Conservation (phyloP, 2,113 vertebrate genomes). For the Capreolus pygargus region DNA sequence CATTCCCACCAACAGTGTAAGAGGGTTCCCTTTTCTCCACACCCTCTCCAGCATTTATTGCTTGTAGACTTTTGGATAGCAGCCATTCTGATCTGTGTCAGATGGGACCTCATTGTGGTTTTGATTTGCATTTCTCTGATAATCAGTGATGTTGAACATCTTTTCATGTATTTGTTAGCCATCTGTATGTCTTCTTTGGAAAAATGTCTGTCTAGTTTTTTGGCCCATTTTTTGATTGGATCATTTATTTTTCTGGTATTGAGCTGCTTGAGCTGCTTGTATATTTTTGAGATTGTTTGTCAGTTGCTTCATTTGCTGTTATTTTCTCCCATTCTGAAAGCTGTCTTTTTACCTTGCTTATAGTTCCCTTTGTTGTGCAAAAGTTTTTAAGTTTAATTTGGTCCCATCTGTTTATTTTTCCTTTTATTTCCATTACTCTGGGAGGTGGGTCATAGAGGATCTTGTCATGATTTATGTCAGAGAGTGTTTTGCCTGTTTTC, state of each 20-base stretch:
- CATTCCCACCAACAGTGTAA: background rate
- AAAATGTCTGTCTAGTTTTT: background rate
- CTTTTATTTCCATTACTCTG: background rate
- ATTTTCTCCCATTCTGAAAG: background rate
- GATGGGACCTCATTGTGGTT: background rate
- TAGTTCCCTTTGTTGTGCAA: background rate
- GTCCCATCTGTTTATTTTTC: background rate
- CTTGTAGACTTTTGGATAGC: background rate
- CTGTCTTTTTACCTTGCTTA: background rate
- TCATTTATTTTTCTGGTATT: background rate
- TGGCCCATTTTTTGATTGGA: background rate
- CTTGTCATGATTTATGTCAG: background rate
- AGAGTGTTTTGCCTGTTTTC: background rate
- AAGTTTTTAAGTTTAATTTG: background rate
- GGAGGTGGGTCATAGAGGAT: background rate
- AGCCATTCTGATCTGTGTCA: background rate
- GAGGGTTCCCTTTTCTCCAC: background rate
- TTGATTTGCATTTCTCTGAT: background rate
- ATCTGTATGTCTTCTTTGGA: background rate
- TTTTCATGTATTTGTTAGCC: background rate
- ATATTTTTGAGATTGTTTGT: background rate
- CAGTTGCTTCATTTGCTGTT: background rate
- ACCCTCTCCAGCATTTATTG: background rate
- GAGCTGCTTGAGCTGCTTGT: background rate
- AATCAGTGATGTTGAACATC: background rate